Evolutionary conservation across 2,113 vertebrate genomes (phyloP), one percentile per base, ranked within the genome.

Genomic region (Bubalus kerabau): DNA sequence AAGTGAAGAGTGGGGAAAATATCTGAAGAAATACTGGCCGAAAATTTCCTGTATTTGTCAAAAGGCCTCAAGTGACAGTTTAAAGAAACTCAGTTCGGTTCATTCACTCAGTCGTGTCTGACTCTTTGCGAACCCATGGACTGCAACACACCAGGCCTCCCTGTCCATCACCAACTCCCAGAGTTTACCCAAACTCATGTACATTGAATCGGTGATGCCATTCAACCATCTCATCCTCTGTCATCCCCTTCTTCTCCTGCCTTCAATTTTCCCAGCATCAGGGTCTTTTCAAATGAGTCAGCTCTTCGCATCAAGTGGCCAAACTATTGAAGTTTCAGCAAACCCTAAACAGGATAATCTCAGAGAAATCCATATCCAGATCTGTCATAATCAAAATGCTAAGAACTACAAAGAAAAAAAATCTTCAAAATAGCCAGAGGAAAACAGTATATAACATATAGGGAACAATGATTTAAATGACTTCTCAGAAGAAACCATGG

Each of bases 381-480:
- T 32, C 74, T 8, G 87, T 74, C 80, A 87, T 60, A 87, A 91
- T 78, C 89, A 89, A 97, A 92, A 26, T 90, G 76, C 40, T 92
- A 3, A 95, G 94, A 97, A 91, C 19, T 86, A 85, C 74, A 85
- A 86, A 43, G 46, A 64, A 94, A 93, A 93, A 84, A 93, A 48
- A 64, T 43, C 46, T 74, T 60, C 48, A 95, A 90, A 89, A 86
- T 5, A 92, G 6, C 46, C 52, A 93, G 12, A 94, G n/a, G 11
- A 67, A 97, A 92, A 90, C 32, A 82, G 54, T 56, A 82, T 2
- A 2, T 32, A 80, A 86, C 24, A 62, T 17, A 94, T 10, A 88
- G 15, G 32, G 6, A 89, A 57, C 21, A 92, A 91, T 57, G 6
- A 56, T 40, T 74, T 87, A 17, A 84, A 32, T 82, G 59, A 78